Evolutionary conservation across 2,888 invertebrate species (phyloP).

Genomic region (Lasiommata megera): DNA sequence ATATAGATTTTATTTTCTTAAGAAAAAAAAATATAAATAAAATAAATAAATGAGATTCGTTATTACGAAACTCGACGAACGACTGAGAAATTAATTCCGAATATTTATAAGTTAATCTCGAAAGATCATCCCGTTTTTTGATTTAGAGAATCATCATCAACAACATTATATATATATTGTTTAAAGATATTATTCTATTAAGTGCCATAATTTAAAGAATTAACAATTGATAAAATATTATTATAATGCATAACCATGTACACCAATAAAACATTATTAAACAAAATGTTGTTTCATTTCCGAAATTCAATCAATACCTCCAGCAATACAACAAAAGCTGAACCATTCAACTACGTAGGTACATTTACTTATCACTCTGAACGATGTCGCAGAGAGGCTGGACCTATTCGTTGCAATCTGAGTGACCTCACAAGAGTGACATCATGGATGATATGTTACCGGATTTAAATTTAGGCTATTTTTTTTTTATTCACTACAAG

Average conservation of each 20-base stretch:
- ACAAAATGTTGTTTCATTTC: conserved; percentile 56
- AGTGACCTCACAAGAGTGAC: no score
- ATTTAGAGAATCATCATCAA: conserved; percentile 61
- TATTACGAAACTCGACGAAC: conserved; percentile 72
- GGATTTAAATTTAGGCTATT: no score
- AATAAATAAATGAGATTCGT: conserved; percentile 64
- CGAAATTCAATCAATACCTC: no score
- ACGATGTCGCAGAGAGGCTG: no score
- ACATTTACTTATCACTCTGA: no score
- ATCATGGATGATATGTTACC: no score
- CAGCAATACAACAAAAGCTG: no score
- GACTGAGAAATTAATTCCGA: conserved; percentile 80
- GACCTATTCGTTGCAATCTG: no score
- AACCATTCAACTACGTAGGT: no score
- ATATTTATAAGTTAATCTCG: conserved; percentile 60
- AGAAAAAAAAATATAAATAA: conserved; percentile 52
- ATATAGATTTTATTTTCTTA: conserved; percentile 70
- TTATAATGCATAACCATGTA: conserved; percentile 80
- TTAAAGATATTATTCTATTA: conserved; percentile 70
- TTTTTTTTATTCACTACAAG: no score
- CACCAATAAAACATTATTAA: conserved; percentile 77
- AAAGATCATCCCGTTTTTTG: conserved; percentile 51
- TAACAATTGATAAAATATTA: conserved; percentile 78
- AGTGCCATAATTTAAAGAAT: conserved; percentile 81
- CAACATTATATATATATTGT: conserved; percentile 62